Conservation (phyloP, 2,888 invertebrate species). For the Tholera decimalis region DNA sequence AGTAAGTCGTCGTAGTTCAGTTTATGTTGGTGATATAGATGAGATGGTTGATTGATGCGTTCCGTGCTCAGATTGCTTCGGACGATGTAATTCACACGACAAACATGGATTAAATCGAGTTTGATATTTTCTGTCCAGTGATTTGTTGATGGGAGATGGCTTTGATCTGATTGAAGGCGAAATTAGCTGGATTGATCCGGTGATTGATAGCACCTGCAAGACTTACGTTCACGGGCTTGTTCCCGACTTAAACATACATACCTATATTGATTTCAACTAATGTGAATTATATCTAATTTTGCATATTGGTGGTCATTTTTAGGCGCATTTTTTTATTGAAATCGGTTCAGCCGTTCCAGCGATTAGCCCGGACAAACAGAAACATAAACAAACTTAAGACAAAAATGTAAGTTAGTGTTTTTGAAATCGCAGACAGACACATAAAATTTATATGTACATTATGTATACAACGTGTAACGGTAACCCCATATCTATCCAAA, state of each 20-base stretch:
- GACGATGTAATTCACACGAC: slow-evolving; percentile 37
- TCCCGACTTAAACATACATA: slow-evolving; percentile 10
- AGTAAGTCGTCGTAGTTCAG: neutral
- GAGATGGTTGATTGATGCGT: slow-evolving; percentile 58
- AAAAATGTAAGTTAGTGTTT: too few relatives aligned
- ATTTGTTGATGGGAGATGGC: slow-evolving; percentile 12
- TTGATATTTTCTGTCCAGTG: slow-evolving; percentile 2
- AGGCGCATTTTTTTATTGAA: too few relatives aligned
- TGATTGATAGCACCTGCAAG: slow-evolving; percentile 8
- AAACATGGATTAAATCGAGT: slow-evolving; percentile 30
- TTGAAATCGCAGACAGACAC: too few relatives aligned
- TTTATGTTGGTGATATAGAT: slow-evolving; percentile 17
- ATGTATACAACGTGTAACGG: too few relatives aligned
- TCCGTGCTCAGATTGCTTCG: slow-evolving; percentile 35
- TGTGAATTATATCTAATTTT: too few relatives aligned
- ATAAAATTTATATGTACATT: too few relatives aligned
- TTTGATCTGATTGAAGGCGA: slow-evolving; percentile 19
- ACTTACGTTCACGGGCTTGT: neutral
- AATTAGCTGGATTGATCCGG: slow-evolving; percentile 1
- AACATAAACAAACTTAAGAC: too few relatives aligned
- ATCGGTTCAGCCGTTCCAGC: too few relatives aligned
- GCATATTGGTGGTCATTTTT: too few relatives aligned
- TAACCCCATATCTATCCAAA: too few relatives aligned
- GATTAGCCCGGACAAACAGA: too few relatives aligned
- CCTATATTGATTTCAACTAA: too few relatives aligned